Evolutionary conservation across 2,113 vertebrate genomes (phyloP).

Genomic region (Trogon melanurus): DNA sequence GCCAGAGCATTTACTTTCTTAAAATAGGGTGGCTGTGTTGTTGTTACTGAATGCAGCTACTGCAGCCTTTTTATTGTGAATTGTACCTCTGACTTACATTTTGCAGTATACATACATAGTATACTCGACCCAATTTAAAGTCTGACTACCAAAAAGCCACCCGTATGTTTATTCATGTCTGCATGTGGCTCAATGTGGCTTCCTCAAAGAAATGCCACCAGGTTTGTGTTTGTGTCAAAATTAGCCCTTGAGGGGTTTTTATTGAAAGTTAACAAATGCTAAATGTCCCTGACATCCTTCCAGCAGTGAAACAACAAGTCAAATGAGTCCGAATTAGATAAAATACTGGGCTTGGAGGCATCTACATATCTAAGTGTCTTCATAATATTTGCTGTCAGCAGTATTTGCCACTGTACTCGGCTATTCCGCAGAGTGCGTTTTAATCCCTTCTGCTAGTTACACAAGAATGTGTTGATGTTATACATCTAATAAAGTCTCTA

Average conservation of each 20-base stretch:
- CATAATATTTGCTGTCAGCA: background rate
- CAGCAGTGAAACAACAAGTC: background rate
- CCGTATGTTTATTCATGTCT: background rate
- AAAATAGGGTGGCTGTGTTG: background rate
- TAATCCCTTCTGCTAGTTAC: background rate
- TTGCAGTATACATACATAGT: accelerated
- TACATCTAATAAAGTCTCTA: background rate
- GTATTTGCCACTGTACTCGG: background rate
- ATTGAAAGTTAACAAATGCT: background rate
- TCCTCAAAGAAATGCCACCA: background rate
- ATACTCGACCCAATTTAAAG: background rate
- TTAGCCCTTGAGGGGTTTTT: accelerated
- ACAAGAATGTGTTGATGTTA: background rate
- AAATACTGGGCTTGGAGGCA: background rate
- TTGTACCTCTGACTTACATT: background rate
- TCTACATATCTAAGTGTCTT: background rate
- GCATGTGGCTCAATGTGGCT: background rate
- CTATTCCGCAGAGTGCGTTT: background rate
- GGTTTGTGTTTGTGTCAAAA: background rate
- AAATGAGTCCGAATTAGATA: background rate
- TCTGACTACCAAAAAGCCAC: background rate
- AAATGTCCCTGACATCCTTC: background rate
- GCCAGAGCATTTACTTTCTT: background rate
- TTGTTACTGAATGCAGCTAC: background rate
- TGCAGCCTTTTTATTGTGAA: background rate